Percentiles rank a stretch among this genome's conserved stretches.
Conservation (phyloP, 2,113 vertebrate genomes). For the Platichthys flesus region DNA sequence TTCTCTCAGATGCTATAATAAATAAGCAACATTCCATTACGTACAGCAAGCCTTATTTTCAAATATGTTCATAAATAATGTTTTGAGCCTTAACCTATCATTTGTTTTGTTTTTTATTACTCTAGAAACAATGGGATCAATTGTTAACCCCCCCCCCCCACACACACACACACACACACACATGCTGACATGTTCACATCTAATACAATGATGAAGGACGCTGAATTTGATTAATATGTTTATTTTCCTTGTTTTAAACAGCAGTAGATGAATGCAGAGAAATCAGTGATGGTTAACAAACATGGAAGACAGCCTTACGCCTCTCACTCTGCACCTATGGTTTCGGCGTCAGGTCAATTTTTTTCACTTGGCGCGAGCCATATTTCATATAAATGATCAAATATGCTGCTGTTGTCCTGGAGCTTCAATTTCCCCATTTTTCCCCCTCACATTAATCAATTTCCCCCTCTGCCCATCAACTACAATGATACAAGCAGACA, state of each 20-base stretch:
- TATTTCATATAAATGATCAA: too few species aligned
- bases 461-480: too few species aligned
- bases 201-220: neutral
- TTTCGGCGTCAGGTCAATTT: too few species aligned
- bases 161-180: neutral
- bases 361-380: too few species aligned
- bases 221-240: slow-evolving; percentile 1
- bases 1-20: too few species aligned
- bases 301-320: neutral
- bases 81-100: too few species aligned
- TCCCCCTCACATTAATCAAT: too few species aligned
- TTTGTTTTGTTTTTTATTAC: neutral
- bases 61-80: neutral
- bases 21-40: neutral
- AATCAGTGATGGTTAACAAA: slow-evolving; percentile 5
- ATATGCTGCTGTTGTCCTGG: too few species aligned
- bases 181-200: neutral
- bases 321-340: too few species aligned
- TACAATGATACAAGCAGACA: too few species aligned
- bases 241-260: slow-evolving; percentile 3
- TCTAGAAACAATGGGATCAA: neutral
- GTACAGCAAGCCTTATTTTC: neutral
- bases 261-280: slow-evolving; percentile 3
- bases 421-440: too few species aligned
- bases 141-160: too few species aligned